Evolutionary conservation across 2,888 invertebrate species (phyloP), one percentile per base, ranked within the genome.

Genomic region (Platycheirus rosarum): DNA sequence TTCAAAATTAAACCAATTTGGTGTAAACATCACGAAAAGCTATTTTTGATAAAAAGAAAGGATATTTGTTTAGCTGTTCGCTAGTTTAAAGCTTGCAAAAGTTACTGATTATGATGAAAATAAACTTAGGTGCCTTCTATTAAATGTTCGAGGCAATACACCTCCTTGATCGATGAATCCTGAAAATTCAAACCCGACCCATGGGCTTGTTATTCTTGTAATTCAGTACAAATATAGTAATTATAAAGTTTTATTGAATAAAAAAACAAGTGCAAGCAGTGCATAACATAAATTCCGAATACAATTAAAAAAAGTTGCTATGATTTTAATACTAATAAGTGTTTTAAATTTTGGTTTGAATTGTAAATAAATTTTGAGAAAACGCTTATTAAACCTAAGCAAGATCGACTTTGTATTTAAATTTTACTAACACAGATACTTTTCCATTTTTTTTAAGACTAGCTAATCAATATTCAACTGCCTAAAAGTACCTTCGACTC

Each of bases 401-500:
- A 51, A 68, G 37, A 62, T 55, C 66, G 60, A 66, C 63, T 73
- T 62, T 37, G 8, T 20, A 11, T 23, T 13, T 37, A 9, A 26
- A 14, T 49, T 73, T 46, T 42, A 57, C 16, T 63, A 26, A 60
- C 60, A 60, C 26, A 44, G 26, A 26, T 11, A 18, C 44, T 16
- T n/a, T 20, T 55, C 35, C 9, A n/a, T 20, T 3, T n/a, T 48
- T 2, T 23, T 14, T 4, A 0, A 20, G 18, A 23, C 40, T 2
- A 9, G 20, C 86, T 92, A 96, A 91, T 96, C 96, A 87, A 97
- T 96, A 86, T 94, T 93, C 73, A 97, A 91, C 90, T 97, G 95
- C 87, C 96, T 93, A 92, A 97, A 97, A 53, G 96, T 96, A 42
- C 97, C 97, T 87, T 97, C 97, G 87, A 97, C 93, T n/a, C 97